Evolutionary conservation across 2,888 invertebrate genomes (phyloP).

Genomic region (Neelides folsomi): DNA sequence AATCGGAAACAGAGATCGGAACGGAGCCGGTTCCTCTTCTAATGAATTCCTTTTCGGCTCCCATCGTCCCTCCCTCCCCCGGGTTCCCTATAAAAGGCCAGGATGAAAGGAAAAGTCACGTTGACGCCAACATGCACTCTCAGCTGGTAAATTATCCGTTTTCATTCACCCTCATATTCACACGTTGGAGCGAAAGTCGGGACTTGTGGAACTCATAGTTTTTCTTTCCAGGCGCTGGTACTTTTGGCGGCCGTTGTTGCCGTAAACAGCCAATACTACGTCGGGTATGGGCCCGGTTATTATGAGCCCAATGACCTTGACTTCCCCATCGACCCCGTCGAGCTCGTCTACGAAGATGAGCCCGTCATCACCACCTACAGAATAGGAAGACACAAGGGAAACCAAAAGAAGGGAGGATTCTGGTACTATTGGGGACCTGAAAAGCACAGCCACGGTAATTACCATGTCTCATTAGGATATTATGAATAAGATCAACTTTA

Average conservation of each 20-base stretch:
- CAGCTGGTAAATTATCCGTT: slow-evolving; percentile 11
- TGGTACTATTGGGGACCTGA: slow-evolving; percentile 33
- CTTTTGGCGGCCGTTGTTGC: slow-evolving; percentile 28
- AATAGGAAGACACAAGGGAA: slow-evolving; percentile 14
- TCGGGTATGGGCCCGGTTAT: slow-evolving; percentile 17
- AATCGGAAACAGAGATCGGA: background rate
- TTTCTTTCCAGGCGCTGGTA: slow-evolving; percentile 26
- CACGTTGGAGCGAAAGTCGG: background rate
- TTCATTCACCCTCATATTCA: slow-evolving; percentile 1
- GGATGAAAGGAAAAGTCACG: slow-evolving; percentile 28
- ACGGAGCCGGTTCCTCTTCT: background rate
- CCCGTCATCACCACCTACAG: slow-evolving; percentile 12
- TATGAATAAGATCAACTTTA: background rate
- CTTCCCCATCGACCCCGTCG: slow-evolving; percentile 16
- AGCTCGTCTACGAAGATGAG: slow-evolving; percentile 13
- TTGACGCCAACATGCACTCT: slow-evolving; percentile 10
- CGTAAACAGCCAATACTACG: slow-evolving; percentile 30
- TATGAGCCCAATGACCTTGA: slow-evolving; percentile 8
- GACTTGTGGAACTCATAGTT: slow-evolving; percentile 1
- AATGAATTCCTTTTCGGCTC: background rate
- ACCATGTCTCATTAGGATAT: background rate
- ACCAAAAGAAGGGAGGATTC: slow-evolving; percentile 28
- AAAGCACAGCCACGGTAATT: slow-evolving; percentile 13
- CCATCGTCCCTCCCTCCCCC: slow-evolving; percentile 9
- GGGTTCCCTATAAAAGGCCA: slow-evolving; percentile 28